Base-by-base conservation (phyloP, 1,140 invertebrate genomes). In the Papilio polytes region DNA sequence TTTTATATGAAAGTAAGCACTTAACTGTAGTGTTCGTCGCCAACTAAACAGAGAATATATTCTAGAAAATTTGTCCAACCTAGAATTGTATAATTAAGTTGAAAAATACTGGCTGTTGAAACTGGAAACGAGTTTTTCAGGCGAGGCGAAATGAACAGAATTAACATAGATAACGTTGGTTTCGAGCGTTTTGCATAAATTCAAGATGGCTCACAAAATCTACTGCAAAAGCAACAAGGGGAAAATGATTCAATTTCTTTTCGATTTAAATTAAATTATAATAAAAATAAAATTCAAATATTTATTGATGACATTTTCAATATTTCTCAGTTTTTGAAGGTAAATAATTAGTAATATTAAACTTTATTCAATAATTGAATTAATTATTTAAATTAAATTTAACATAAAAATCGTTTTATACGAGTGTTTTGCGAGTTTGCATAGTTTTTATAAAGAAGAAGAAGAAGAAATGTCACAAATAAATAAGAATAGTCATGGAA, bases 71-170 rank as follows among this genome's bases (percentile, higher is more conserved):
- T 76, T 76, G 74, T 76, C 74, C 74, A 77, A 77, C 51, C 22
- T 41, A 56, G 74, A 59, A 77, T 77, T 44, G 51, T 59, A 77
- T 77, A 56, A 77, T 56, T 77, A 77, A 26, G 41, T 77, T 56
- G 74, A 77, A 77, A 77, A 77, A 59, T 77, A 59, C 74, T 77
- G 74, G 74, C 74, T 77, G 74, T 77, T 77, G 74, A 77, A 77
- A 77, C 74, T 77, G 48, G 74, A 77, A 77, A 77, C 74, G 74
- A 77, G 74, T 77, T 77, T 77, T 77, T 77, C 74, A 77, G 74
- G 51, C 74, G 74, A 77, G 26, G 74, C 74, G 41, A 77, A 76
- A 76, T 76, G 74, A 76, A 76, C 74, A 48, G 74, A 76, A 77
- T 77, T 77, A 77, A 46, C 74, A 77, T 77, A 77, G 74, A 77